Percentiles rank a stretch among this genome's conserved stretches.
phyloP scores from a whole-genome alignment of 2,113 vertebrate genomes.

The Murina feae region DNA sequence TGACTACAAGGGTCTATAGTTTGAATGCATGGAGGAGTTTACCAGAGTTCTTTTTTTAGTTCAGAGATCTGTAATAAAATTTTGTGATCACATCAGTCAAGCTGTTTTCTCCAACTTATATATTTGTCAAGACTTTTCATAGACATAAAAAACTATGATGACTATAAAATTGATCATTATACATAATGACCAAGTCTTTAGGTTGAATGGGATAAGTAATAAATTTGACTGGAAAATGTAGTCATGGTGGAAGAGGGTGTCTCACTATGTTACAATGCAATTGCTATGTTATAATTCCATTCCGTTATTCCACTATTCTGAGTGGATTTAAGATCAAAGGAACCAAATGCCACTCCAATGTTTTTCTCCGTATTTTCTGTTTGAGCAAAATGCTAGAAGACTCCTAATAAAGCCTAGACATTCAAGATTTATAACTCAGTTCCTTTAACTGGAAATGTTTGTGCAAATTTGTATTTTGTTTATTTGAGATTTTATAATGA shows the following conservation, averaged over 20 bases:
- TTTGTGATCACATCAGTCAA: background rate
- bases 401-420: background rate
- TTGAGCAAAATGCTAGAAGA: background rate
- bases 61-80: background rate
- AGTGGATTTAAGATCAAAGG: background rate
- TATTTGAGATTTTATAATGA: background rate
- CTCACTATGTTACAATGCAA: background rate
- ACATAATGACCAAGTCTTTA: background rate
- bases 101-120: background rate
- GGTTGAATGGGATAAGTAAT: background rate
- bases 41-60: background rate
- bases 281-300: background rate
- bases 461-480: slow-evolving; percentile 7
- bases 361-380: background rate
- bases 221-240: background rate
- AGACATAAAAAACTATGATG: background rate
- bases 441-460: background rate
- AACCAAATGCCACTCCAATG: background rate
- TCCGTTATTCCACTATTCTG: background rate
- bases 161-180: background rate
- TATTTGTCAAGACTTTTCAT: background rate
- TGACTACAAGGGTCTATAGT: background rate
- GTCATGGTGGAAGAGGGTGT: rapidly evolving
- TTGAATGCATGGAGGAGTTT: background rate
- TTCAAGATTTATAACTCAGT: slow-evolving; percentile 6